Percentiles rank a stretch among this genome's conserved stretches.
phyloP scores from a whole-genome alignment of 2,888 invertebrate genomes.

The Drosophila kuntzei region DNA sequence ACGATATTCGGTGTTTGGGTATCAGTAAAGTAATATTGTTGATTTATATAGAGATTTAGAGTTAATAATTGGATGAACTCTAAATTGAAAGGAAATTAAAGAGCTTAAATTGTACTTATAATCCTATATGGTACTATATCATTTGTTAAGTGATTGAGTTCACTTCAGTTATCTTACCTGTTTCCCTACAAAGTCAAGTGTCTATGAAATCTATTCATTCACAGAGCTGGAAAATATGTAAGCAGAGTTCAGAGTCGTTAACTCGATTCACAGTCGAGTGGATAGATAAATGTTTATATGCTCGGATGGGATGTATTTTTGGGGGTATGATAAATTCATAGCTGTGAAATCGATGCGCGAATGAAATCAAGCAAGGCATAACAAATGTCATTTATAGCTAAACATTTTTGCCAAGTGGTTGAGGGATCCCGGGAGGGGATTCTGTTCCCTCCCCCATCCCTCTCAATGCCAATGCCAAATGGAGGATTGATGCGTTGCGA shows the following conservation, averaged over 20 bases:
- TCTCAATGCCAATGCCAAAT: constrained; percentile 58
- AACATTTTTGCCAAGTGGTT: constrained; percentile 48
- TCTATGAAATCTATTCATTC: constrained; percentile 14
- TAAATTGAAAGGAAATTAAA: not conserved
- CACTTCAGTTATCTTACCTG: not conserved
- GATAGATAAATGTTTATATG: constrained; percentile 55
- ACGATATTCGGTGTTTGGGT: not conserved
- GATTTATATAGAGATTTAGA: not conserved
- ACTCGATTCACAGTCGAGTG: constrained; percentile 49
- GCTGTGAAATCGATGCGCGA: constrained; percentile 65
- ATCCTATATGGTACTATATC: not conserved
- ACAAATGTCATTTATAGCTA: constrained; percentile 79
- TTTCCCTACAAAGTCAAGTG: constrained; percentile 9
- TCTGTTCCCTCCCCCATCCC: not conserved
- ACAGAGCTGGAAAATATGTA: constrained; percentile 39
- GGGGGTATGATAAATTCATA: constrained; percentile 64
- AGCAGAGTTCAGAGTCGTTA: constrained; percentile 39
- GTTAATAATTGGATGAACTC: not conserved
- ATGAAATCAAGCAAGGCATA: constrained; percentile 75
- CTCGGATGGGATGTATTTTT: not conserved
- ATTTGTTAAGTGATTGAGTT: not conserved
- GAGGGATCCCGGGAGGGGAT: not conserved
- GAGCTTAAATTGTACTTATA: not conserved
- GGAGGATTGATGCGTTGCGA: constrained; percentile 74
- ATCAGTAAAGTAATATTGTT: not conserved